A percentile compares a stretch with the other conserved stretches of the same genome.
Evolutionary conservation across 2,888 invertebrate species (phyloP).

Genomic region (Cataglyphis altisquamis): DNA sequence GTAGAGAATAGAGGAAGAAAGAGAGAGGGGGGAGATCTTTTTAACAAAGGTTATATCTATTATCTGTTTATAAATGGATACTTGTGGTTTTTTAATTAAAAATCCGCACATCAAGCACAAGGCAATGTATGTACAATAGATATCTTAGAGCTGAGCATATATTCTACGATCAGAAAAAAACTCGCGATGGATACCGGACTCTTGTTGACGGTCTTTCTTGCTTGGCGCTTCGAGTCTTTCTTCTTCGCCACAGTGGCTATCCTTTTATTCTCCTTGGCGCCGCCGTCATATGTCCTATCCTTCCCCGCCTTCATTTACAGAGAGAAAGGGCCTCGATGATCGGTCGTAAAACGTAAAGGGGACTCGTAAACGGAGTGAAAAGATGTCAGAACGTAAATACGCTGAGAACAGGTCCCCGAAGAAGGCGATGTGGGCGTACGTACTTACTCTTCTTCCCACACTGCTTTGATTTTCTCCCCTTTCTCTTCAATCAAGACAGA

Average conservation of each 20-base stretch:
- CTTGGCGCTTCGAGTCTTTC: conserved; percentile 50
- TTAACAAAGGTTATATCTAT: conserved; percentile 27
- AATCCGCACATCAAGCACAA: conserved; percentile 14
- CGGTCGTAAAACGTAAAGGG: conserved; percentile 83
- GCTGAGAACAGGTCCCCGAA: conserved; percentile 78
- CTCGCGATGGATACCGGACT: conserved; percentile 56
- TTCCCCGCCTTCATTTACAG: conserved; percentile 55
- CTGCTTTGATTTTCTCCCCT: conserved; percentile 42
- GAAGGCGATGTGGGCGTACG: conserved; percentile 79
- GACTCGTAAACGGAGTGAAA: conserved; percentile 82
- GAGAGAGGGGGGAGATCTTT: background rate
- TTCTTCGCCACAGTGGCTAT: conserved; percentile 57
- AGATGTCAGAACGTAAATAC: conserved; percentile 76
- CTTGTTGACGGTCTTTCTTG: conserved; percentile 55
- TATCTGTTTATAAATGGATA: background rate
- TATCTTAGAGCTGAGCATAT: background rate
- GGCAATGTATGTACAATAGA: background rate
- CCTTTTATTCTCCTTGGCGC: conserved; percentile 57
- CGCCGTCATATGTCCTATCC: conserved; percentile 25
- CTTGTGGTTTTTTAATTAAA: background rate
- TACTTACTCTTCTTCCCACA: conserved; percentile 67
- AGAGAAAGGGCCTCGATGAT: conserved; percentile 81
- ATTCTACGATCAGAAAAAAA: conserved; percentile 28
- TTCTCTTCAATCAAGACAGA: background rate
- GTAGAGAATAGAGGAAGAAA: background rate